Evolutionary conservation across 2,113 vertebrate species (phyloP).

Genomic region (Telmatochromis brichardi): DNA sequence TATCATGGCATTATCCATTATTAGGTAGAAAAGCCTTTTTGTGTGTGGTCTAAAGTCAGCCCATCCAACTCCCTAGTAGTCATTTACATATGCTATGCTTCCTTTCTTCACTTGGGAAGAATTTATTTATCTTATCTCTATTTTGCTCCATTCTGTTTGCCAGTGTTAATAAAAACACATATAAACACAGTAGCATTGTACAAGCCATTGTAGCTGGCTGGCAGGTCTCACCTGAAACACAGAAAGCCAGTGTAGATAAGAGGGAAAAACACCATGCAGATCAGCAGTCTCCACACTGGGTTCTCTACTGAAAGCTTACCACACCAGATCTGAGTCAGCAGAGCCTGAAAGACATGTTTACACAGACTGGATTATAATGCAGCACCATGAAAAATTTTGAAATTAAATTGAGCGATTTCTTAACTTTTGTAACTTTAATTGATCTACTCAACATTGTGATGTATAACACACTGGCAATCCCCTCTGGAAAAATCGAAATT

Average conservation of each 20-base stretch:
- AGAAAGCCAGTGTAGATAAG: slow-evolving; percentile 82
- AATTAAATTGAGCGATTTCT: neutral
- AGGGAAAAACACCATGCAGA: slow-evolving; percentile 81
- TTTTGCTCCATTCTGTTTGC: neutral
- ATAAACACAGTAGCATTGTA: neutral
- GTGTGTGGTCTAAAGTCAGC: neutral
- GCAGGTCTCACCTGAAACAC: slow-evolving; percentile 79
- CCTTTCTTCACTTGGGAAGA: neutral
- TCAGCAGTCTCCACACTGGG: slow-evolving; percentile 75
- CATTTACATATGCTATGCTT: neutral
- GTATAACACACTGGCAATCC: neutral
- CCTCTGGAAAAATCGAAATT: neutral
- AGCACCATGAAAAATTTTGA: neutral
- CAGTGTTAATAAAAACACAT: neutral
- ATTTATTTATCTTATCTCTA: neutral
- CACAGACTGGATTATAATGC: neutral
- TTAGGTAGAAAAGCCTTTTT: neutral
- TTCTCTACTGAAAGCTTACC: slow-evolving; percentile 87
- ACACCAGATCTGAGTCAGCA: slow-evolving; percentile 95
- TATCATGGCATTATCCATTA: neutral
- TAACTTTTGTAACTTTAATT: neutral
- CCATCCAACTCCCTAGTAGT: neutral
- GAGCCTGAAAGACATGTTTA: slow-evolving; percentile 66
- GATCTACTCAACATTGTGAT: neutral
- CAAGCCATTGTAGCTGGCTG: neutral